Evolutionary conservation across 1,140 invertebrate genomes (phyloP).

Genomic region (Bombus huntii): DNA sequence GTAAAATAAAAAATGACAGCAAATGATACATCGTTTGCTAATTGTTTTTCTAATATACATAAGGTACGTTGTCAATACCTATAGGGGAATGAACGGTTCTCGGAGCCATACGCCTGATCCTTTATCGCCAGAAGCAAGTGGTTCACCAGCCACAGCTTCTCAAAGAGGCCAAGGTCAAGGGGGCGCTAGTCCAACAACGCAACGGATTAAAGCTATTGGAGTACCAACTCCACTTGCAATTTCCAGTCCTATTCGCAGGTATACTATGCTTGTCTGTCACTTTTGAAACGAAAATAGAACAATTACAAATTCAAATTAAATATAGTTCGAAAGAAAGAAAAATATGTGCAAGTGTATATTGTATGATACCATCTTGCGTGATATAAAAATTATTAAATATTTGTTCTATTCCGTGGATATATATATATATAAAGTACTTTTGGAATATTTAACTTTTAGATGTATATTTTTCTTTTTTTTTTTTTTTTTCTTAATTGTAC

Average conservation of each 20-base stretch:
- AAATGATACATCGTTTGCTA: slow-evolving; percentile 13
- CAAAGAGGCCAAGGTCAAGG: slow-evolving; percentile 81
- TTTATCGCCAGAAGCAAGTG: slow-evolving; percentile 83
- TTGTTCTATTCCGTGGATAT: slow-evolving; percentile 34
- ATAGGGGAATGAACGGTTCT: slow-evolving; percentile 85
- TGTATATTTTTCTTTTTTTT: slow-evolving; percentile 47
- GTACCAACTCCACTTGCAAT: slow-evolving; percentile 93
- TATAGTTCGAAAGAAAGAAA: slow-evolving; percentile 24
- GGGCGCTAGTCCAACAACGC: slow-evolving; percentile 91
- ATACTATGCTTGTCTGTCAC: slow-evolving; percentile 59
- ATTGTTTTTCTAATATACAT: slow-evolving; percentile 33
- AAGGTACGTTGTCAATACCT: slow-evolving; percentile 53
- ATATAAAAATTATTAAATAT: slow-evolving; percentile 36
- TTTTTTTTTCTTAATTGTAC: slow-evolving; percentile 23
- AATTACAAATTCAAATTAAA: slow-evolving; percentile 9
- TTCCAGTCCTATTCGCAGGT: slow-evolving; percentile 93
- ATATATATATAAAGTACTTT: slow-evolving; percentile 33
- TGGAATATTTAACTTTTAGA: slow-evolving; percentile 40
- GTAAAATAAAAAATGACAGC: slow-evolving; percentile 67
- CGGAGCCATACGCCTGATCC: slow-evolving; percentile 88
- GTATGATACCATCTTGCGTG: slow-evolving; percentile 23
- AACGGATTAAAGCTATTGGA: slow-evolving; percentile 94
- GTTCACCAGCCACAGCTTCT: slow-evolving; percentile 81
- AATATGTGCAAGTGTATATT: slow-evolving; percentile 31
- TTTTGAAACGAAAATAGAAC: slow-evolving; percentile 9